These are phyloP conservation scores for Pyrocephalus nanus DNA, from an alignment of 2,797 vertebrate species.

Conservation along the genomic window DNA sequence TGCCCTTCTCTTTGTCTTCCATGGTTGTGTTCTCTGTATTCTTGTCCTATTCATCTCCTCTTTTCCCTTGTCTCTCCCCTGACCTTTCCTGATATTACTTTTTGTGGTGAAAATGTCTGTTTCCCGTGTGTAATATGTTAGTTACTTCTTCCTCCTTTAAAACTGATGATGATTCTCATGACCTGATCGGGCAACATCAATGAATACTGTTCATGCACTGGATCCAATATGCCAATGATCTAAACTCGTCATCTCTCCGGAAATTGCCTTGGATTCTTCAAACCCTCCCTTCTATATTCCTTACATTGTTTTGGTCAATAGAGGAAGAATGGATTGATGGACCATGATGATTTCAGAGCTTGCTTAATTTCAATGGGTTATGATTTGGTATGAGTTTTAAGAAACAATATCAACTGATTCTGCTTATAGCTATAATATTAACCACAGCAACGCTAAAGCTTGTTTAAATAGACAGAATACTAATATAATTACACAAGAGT, in stretches of 20 bases:
- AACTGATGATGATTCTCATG: conserved; percentile 31
- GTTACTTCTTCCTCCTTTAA: conserved; percentile 36
- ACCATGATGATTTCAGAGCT: conserved; percentile 97
- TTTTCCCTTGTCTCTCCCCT: conserved; percentile 24
- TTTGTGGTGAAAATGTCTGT: conserved; percentile 39
- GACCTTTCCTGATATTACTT: background rate
- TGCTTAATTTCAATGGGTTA: conserved; percentile 92
- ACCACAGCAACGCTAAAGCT: conserved; percentile 3
- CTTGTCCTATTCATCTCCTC: background rate
- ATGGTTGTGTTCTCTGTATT: conserved; percentile 21
- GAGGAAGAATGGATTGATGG: conserved; percentile 97
- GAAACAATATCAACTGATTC: background rate
- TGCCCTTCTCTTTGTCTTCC: conserved; percentile 39
- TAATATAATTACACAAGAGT: background rate
- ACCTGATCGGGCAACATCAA: conserved; percentile 5
- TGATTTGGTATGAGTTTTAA: conserved; percentile 79
- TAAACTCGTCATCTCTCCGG: background rate
- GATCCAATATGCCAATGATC: conserved; percentile 3
- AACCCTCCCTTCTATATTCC: conserved; percentile 11
- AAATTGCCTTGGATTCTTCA: conserved; percentile 48
- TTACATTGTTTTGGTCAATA: conserved; percentile 40
- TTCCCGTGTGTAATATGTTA: conserved; percentile 57
- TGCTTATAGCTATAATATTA: background rate
- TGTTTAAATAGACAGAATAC: background rate
- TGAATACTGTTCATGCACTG: background rate